These are phyloP conservation scores for Formicarius rufipectus DNA, from an alignment of 2,113 vertebrate species.

Conservation along the genomic window DNA sequence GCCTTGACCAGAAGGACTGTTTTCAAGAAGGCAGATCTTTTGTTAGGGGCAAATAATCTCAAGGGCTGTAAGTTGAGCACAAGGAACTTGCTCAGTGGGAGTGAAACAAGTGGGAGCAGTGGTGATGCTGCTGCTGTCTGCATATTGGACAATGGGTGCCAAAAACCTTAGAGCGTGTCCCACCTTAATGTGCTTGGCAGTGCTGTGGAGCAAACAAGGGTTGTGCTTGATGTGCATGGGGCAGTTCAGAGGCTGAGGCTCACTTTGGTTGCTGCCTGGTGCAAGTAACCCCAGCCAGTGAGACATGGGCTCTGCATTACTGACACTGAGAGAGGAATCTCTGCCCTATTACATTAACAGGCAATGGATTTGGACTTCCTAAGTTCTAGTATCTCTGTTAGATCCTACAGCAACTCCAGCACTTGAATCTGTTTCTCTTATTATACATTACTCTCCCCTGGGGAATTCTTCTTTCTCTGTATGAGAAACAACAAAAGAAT, in stretches of 20 bases:
- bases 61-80: not conserved
- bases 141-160: not conserved
- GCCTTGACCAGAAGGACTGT: not conserved
- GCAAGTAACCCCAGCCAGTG: not conserved
- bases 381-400: not conserved
- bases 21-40: not conserved
- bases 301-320: not conserved
- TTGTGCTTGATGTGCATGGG: not conserved
- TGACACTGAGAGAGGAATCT: not conserved
- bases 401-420: not conserved
- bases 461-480: not conserved
- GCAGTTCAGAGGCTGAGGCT: not conserved
- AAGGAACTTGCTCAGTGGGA: not conserved
- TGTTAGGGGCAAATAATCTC: not conserved
- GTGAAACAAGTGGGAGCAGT: not conserved
- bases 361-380: not conserved
- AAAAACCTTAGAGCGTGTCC: not conserved
- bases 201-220: not conserved
- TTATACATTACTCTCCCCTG: constrained; percentile 2
- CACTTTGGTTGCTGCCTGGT: not conserved
- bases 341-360: not conserved
- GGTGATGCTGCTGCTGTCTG: not conserved
- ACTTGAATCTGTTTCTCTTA: constrained; percentile 22
- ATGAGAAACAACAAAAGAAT: not conserved
- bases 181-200: not conserved